Evolutionary conservation across 2,113 vertebrate genomes (phyloP).

Genomic region (Verasper variegatus): DNA sequence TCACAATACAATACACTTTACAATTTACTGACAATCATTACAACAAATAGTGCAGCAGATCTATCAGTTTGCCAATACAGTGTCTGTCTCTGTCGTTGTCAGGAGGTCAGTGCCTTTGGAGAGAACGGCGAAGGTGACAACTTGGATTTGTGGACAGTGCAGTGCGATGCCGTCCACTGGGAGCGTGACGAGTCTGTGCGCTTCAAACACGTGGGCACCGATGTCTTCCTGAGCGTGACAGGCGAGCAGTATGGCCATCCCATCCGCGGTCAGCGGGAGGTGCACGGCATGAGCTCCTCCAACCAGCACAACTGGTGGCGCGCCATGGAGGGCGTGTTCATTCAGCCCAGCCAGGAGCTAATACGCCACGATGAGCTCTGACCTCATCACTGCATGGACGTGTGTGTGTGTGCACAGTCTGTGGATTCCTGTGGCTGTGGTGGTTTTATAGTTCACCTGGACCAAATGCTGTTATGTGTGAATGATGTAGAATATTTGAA

Average conservation of each 20-base stretch:
- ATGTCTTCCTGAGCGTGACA: conserved; percentile 91
- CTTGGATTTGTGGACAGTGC: conserved; percentile 92
- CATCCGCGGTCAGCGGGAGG: conserved; percentile 93
- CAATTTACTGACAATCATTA: too few relatives aligned
- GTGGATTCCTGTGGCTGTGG: not conserved
- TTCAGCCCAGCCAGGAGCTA: conserved; percentile 86
- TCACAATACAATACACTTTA: too few relatives aligned
- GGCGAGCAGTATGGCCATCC: conserved; percentile 96
- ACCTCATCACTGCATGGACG: conserved; percentile 35
- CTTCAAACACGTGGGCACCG: conserved; percentile 91
- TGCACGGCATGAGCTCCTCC: conserved; percentile 89
- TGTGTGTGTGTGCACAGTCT: not conserved
- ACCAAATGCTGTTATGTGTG: conserved; percentile 14
- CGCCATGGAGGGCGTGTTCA: conserved; percentile 95
- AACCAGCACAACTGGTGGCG: conserved; percentile 93
- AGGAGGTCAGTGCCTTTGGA: conserved; percentile 99
- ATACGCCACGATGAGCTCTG: conserved; percentile 91
- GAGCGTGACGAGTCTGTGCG: conserved; percentile 89
- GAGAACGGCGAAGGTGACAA: conserved; percentile 96
- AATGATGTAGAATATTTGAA: conserved; percentile 14
- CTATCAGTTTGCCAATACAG: not conserved
- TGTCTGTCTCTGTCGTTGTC: not conserved
- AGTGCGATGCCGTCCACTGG: conserved; percentile 90
- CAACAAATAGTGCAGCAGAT: too few relatives aligned
- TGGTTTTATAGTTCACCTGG: not conserved